A percentile compares a stretch with the other conserved stretches of the same genome.
Conservation (phyloP, 2,113 vertebrate genomes). For the Channa argus region DNA sequence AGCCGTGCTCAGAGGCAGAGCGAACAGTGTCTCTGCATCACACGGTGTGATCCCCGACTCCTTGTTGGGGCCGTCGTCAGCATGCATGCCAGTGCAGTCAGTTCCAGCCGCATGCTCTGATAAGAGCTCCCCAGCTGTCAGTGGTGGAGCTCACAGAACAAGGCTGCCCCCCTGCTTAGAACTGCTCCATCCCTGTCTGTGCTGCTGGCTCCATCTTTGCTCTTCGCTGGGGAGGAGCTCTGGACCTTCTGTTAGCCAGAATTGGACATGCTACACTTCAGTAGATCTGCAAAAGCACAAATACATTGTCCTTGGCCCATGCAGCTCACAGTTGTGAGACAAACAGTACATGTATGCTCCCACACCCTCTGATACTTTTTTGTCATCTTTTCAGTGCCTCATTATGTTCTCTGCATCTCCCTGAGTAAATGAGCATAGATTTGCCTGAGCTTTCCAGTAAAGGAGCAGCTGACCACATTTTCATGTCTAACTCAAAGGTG, state of each 20-base stretch:
- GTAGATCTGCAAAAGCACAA: constrained; percentile 1
- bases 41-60: constrained; percentile 57
- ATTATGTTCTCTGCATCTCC: neutral
- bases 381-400: neutral
- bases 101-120: constrained; percentile 68
- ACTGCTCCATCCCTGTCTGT: constrained; percentile 41
- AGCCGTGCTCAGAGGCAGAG: constrained; percentile 52
- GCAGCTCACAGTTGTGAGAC: neutral
- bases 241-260: constrained; percentile 4
- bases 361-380: constrained; percentile 2
- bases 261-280: constrained; percentile 1
- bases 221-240: constrained; percentile 15
- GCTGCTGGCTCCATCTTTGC: constrained; percentile 20
- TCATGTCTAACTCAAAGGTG: constrained; percentile 7
- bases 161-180: constrained; percentile 36
- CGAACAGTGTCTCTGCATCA: constrained; percentile 64
- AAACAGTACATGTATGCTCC: neutral
- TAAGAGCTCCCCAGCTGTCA: constrained; percentile 69
- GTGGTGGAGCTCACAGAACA: constrained; percentile 48
- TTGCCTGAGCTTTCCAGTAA: neutral
- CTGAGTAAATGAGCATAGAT: neutral
- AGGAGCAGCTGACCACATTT: constrained; percentile 13
- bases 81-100: constrained; percentile 51
- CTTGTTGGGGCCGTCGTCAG: constrained; percentile 41
- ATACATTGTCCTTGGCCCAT: constrained; percentile 15